Conservation (phyloP, 2,113 vertebrate genomes). For the zebrafish (Danio rerio) region DNA sequence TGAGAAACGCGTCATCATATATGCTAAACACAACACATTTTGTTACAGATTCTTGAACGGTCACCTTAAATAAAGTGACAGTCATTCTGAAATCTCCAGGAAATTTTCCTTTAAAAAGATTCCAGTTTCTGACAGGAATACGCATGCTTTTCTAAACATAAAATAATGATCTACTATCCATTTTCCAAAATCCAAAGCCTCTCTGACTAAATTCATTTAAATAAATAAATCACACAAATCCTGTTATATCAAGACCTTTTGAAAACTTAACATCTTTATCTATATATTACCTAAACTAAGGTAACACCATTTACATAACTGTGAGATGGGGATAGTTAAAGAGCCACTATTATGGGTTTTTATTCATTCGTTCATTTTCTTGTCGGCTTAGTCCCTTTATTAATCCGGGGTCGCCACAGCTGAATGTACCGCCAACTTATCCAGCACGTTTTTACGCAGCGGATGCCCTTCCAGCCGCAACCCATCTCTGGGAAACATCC, state of each 20-base stretch:
- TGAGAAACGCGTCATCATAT: constrained; percentile 15
- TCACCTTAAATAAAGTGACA: constrained; percentile 17
- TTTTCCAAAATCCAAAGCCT: neutral
- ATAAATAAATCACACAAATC: neutral
- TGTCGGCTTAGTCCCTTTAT: too few relatives aligned
- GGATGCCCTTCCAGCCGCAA: too few relatives aligned
- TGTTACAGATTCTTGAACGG: neutral
- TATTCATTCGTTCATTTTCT: too few relatives aligned
- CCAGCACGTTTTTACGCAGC: too few relatives aligned
- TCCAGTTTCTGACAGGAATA: neutral
- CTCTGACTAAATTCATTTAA: neutral
- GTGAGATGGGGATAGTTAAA: too few relatives aligned
- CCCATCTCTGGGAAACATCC: too few relatives aligned
- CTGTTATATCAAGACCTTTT: neutral
- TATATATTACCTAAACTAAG: neutral
- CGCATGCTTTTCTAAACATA: neutral
- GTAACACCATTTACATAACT: too few relatives aligned
- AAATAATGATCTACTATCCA: neutral
- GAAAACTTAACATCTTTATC: too few relatives aligned
- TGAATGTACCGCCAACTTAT: too few relatives aligned
- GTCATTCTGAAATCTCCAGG: neutral
- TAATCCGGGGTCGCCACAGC: too few relatives aligned
- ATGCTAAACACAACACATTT: constrained; percentile 3
- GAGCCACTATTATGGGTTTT: too few relatives aligned
- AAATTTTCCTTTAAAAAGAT: neutral